Conservation (phyloP, 2,888 invertebrate species). For the Cordilura impudica region DNA sequence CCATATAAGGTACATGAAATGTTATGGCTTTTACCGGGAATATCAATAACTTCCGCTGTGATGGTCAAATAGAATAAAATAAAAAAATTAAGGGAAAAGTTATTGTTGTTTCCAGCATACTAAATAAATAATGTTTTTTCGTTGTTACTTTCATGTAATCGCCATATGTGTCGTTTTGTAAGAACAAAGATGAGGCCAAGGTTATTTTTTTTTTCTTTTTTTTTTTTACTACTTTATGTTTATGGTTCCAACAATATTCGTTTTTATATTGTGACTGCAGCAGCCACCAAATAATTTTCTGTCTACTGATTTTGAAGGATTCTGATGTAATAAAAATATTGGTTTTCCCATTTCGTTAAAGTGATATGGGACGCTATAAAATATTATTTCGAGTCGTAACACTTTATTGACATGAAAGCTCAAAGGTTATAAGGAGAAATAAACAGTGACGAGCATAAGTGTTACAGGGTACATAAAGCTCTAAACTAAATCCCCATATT, state of each 20-base stretch:
- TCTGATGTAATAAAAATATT: background rate
- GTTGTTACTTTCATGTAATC: constrained; percentile 5
- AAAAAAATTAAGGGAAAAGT: constrained; percentile 19
- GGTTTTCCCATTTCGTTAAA: constrained; percentile 9
- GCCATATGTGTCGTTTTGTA: background rate
- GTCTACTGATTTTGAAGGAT: constrained; percentile 27
- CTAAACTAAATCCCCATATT: no score
- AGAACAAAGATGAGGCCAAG: constrained; percentile 53
- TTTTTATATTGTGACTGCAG: background rate
- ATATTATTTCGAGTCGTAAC: no score
- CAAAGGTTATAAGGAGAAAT: no score
- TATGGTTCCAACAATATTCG: background rate
- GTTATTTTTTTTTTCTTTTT: constrained; percentile 24
- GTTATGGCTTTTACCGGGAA: constrained; percentile 26
- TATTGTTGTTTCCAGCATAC: background rate
- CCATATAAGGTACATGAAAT: background rate
- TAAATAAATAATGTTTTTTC: constrained; percentile 3
- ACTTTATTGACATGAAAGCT: no score
- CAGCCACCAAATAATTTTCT: constrained; percentile 17
- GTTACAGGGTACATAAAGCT: no score
- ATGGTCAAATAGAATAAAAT: constrained; percentile 51
- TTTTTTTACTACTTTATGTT: background rate
- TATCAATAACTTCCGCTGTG: constrained; percentile 55
- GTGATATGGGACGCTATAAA: no score
- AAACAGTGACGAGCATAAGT: no score